phyloP scores from a whole-genome alignment of 2,113 vertebrate species.

The Microtus ochrogaster region DNA sequence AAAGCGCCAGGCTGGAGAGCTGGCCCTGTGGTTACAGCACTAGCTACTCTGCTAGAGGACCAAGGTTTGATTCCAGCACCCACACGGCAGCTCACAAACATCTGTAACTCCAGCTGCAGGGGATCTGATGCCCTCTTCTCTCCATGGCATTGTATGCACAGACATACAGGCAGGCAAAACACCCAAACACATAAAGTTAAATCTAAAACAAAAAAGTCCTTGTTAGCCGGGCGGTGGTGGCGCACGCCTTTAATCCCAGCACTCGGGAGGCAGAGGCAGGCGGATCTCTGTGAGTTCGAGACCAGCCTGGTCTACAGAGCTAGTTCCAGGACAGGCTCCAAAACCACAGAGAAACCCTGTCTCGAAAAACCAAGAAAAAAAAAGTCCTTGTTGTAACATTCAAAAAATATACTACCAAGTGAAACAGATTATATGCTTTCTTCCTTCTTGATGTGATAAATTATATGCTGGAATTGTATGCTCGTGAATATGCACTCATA shows the following conservation, averaged over 20 bases:
- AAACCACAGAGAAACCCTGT: too few relatives aligned
- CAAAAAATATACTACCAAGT: not conserved
- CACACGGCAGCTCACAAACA: not conserved
- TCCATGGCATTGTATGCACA: too few relatives aligned
- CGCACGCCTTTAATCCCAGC: too few relatives aligned
- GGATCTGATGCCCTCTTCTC: not conserved
- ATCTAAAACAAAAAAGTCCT: not conserved
- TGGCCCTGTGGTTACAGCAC: not conserved
- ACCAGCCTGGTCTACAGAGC: too few relatives aligned
- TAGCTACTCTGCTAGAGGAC: not conserved
- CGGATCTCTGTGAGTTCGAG: too few relatives aligned
- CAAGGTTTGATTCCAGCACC: not conserved
- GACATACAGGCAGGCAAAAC: not conserved
- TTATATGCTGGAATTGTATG: not conserved
- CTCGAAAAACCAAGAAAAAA: too few relatives aligned
- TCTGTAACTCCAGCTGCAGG: not conserved
- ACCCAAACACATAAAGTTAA: not conserved
- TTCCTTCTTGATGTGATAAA: not conserved
- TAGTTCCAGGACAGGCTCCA: too few relatives aligned
- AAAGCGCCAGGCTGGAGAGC: not conserved
- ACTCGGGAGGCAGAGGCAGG: too few relatives aligned
- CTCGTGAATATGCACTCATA: fast-evolving
- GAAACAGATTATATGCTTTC: not conserved
- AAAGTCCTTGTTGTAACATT: not conserved
- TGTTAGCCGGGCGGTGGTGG: too few relatives aligned